phyloP scores from a whole-genome alignment of 2,113 vertebrate species.

The Catharus fuscescens region DNA sequence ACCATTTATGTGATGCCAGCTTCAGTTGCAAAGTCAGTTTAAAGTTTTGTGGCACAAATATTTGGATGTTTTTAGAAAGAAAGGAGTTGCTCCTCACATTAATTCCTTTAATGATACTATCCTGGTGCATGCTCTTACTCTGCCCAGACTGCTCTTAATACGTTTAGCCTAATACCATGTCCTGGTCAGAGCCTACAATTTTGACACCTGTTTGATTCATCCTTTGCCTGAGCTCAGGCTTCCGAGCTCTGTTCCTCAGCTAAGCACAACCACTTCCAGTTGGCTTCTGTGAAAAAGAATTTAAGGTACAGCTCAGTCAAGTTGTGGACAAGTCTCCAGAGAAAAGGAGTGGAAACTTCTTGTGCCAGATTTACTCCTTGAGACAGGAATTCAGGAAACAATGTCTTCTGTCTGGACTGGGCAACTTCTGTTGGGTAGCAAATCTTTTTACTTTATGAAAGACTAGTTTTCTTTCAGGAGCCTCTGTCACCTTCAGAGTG shows the following conservation, averaged over 20 bases:
- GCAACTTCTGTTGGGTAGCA: not conserved
- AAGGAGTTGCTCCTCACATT: not conserved
- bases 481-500: not conserved
- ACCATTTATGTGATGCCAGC: not conserved
- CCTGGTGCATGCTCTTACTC: not conserved
- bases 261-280: not conserved
- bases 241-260: not conserved
- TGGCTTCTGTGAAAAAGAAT: not conserved
- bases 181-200: not conserved
- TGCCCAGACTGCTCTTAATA: not conserved
- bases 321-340: not conserved
- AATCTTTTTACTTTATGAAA: not conserved
- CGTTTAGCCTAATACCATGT: not conserved
- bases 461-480: not conserved
- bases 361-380: not conserved
- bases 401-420: not conserved
- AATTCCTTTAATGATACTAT: not conserved
- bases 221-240: not conserved
- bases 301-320: not conserved
- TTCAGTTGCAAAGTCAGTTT: not conserved
- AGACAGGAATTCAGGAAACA: not conserved
- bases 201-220: not conserved
- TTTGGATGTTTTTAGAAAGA: not conserved
- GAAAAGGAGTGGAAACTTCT: not conserved
- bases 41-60: not conserved